Percentiles rank a stretch among this genome's conserved stretches.
phyloP scores from a whole-genome alignment of 2,888 invertebrate species.

The Drosophila mettleri region DNA sequence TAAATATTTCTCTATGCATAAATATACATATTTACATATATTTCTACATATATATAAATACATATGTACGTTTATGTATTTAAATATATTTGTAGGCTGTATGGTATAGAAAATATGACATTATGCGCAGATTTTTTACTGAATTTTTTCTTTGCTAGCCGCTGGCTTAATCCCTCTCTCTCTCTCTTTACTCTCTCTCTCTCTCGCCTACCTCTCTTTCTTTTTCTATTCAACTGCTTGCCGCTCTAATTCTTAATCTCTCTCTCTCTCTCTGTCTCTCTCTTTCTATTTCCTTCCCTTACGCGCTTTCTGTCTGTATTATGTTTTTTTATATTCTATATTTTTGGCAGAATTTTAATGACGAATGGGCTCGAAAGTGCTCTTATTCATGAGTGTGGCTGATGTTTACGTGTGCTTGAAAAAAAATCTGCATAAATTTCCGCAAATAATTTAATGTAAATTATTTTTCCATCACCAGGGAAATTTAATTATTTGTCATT shows the following conservation, averaged over 20 bases:
- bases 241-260: background rate
- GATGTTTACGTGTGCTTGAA: slow-evolving; percentile 19
- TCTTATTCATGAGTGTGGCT: slow-evolving; percentile 6
- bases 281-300: too few relatives aligned
- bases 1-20: slow-evolving; percentile 21
- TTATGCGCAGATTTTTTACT: slow-evolving; percentile 62
- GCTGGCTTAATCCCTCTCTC: background rate
- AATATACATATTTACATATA: background rate
- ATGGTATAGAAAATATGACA: slow-evolving; percentile 49
- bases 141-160: slow-evolving; percentile 16
- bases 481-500: slow-evolving; percentile 43
- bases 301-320: slow-evolving; percentile 35
- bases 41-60: background rate
- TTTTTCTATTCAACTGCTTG: slow-evolving; percentile 5
- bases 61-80: background rate
- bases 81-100: slow-evolving; percentile 6
- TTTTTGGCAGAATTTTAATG: slow-evolving; percentile 65
- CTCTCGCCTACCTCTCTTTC: slow-evolving; percentile 1
- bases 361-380: slow-evolving; percentile 50
- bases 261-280: background rate
- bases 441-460: slow-evolving; percentile 65
- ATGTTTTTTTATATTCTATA: slow-evolving; percentile 41
- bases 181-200: slow-evolving; percentile 1
- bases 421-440: slow-evolving; percentile 58
- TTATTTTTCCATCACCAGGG: slow-evolving; percentile 37